Evolutionary conservation across 2,113 vertebrate species (phyloP).

Genomic region (Theristicus caerulescens): DNA sequence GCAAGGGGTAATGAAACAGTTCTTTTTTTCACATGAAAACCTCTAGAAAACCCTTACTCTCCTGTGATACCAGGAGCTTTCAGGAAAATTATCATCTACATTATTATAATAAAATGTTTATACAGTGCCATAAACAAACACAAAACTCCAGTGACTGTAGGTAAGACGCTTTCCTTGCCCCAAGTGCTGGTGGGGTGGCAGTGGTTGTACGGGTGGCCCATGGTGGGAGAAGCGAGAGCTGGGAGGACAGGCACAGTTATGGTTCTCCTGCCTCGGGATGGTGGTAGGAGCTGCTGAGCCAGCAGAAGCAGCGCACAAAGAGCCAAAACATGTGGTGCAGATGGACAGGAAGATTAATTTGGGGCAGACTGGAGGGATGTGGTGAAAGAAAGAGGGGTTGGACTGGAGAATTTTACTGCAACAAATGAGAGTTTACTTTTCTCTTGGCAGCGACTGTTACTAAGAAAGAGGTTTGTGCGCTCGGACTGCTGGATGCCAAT

Average conservation of each 20-base stretch:
- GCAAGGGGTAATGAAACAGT: not conserved
- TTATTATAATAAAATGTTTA: not conserved
- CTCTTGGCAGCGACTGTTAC: not conserved
- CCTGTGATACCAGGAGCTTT: not conserved
- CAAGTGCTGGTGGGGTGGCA: not conserved
- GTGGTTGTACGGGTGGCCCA: accelerated
- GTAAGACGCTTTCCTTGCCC: not conserved
- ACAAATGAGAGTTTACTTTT: not conserved
- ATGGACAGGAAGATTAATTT: not conserved
- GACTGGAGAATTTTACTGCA: not conserved
- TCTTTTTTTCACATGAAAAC: not conserved
- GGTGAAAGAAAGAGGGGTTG: not conserved
- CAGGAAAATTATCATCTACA: not conserved
- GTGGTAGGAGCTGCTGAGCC: not conserved
- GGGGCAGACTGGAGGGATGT: not conserved
- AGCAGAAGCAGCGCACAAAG: not conserved
- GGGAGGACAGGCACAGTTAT: accelerated
- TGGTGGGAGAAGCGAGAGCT: not conserved
- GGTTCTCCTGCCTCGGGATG: not conserved
- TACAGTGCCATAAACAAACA: not conserved
- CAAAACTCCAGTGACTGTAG: not conserved
- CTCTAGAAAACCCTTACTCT: not conserved
- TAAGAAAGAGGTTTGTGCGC: not conserved
- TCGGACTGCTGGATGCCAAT: not conserved
- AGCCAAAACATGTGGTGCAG: not conserved